Percentiles rank a stretch among this genome's conserved stretches.
These are phyloP conservation scores for Cephus cinctus DNA, from an alignment of 1,140 invertebrate species.

Conservation along the genomic window DNA sequence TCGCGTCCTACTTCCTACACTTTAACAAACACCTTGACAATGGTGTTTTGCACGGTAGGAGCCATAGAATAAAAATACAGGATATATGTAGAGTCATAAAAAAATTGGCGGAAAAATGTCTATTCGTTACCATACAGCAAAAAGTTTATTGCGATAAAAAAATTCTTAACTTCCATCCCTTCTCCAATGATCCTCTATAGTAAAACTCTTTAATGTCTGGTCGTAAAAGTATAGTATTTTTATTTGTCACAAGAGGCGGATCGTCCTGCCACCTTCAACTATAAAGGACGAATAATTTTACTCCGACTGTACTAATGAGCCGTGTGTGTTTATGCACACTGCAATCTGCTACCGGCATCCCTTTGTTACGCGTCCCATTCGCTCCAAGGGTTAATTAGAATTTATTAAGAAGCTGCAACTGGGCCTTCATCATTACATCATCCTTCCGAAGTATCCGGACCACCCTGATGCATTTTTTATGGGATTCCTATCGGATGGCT, in stretches of 20 bases:
- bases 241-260: not conserved
- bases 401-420: slow-evolving; percentile 24
- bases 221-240: slow-evolving; percentile 3
- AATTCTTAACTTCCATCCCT: too few relatives aligned
- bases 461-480: too few relatives aligned
- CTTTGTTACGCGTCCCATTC: slow-evolving; percentile 18
- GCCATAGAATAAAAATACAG: too few relatives aligned
- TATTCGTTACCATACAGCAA: too few relatives aligned
- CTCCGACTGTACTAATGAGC: slow-evolving; percentile 36
- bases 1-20: not conserved
- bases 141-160: slow-evolving; percentile 4
- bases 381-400: slow-evolving; percentile 26
- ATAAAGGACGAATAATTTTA: slow-evolving; percentile 29
- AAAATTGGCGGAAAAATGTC: too few relatives aligned
- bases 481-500: too few relatives aligned
- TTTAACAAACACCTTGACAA: too few relatives aligned
- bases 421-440: not conserved
- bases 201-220: not conserved
- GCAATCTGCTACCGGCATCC: slow-evolving; percentile 36
- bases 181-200: not conserved
- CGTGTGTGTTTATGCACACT: slow-evolving; percentile 36
- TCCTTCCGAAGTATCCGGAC: too few relatives aligned
- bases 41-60: too few relatives aligned
- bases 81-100: too few relatives aligned
- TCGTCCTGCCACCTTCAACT: slow-evolving; percentile 33